phyloP scores from a whole-genome alignment of 2,113 vertebrate species.

The Struthidea cinerea region DNA sequence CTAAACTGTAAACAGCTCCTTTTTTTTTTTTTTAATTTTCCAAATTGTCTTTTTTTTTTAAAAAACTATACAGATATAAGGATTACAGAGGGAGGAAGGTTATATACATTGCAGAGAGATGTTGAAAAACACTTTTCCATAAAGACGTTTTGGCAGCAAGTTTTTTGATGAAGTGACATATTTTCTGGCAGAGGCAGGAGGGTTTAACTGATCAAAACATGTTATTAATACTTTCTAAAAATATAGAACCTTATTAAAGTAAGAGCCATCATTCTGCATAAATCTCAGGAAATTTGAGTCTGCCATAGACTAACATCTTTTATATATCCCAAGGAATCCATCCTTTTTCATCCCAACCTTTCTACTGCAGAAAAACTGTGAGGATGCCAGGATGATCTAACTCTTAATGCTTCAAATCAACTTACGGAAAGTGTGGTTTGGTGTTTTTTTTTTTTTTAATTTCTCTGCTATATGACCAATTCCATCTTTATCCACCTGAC shows the following conservation, averaged over 20 bases:
- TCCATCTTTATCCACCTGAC: not conserved
- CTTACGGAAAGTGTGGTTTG: fast-evolving
- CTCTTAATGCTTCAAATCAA: not conserved
- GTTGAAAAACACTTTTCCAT: not conserved
- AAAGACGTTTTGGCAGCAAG: not conserved
- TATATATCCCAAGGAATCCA: not conserved
- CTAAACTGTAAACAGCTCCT: not conserved
- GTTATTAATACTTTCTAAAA: not conserved
- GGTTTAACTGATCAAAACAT: not conserved
- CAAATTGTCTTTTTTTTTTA: not conserved
- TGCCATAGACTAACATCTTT: not conserved
- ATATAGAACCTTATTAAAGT: not conserved
- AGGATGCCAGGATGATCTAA: not conserved
- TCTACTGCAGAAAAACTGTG: not conserved
- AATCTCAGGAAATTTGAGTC: not conserved
- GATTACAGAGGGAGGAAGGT: not conserved
- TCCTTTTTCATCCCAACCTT: not conserved
- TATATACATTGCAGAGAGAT: not conserved
- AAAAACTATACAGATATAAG: not conserved
- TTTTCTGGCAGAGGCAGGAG: not conserved
- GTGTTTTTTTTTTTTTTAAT: not conserved
- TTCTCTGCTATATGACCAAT: not conserved
- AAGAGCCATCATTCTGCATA: not conserved
- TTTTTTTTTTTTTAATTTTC: not conserved
- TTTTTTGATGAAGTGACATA: not conserved